Percentiles rank a stretch among this genome's conserved stretches.
Conservation (phyloP, 2,888 invertebrate genomes). For the Nephrotoma guestfalica region DNA sequence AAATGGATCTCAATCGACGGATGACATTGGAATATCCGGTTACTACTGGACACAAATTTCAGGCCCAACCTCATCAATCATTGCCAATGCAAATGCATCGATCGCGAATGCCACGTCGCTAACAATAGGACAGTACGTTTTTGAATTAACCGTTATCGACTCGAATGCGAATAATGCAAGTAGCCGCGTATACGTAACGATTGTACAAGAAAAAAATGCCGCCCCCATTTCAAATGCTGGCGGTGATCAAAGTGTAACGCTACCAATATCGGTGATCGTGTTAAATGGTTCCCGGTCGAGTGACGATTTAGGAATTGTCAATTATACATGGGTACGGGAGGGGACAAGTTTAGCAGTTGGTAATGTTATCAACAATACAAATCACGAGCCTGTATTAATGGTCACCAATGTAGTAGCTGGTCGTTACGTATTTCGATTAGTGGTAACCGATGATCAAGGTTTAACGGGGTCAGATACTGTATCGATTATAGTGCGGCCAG, state of each 20-base stretch:
- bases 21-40: slow-evolving; percentile 67
- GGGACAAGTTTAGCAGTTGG: slow-evolving; percentile 70
- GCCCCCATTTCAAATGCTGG: slow-evolving; percentile 82
- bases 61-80: slow-evolving; percentile 46
- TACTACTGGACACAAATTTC: slow-evolving; percentile 74
- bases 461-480: slow-evolving; percentile 67
- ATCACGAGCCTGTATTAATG: slow-evolving; percentile 62
- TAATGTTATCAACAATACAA: slow-evolving; percentile 59
- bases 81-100: slow-evolving; percentile 43
- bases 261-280: slow-evolving; percentile 60
- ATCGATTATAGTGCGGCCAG: slow-evolving; percentile 65
- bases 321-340: slow-evolving; percentile 72
- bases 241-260: slow-evolving; percentile 60
- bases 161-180: slow-evolving; percentile 69
- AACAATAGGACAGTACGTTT: slow-evolving; percentile 71
- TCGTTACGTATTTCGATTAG: slow-evolving; percentile 73
- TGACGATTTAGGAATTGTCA: slow-evolving; percentile 74
- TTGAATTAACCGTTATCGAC: slow-evolving; percentile 68
- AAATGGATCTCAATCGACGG: slow-evolving; percentile 67
- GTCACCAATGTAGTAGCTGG: slow-evolving; percentile 75
- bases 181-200: slow-evolving; percentile 56
- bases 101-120: slow-evolving; percentile 64
- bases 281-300: slow-evolving; percentile 74
- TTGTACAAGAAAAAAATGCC: slow-evolving; percentile 80
- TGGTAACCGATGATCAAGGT: slow-evolving; percentile 85